phyloP scores from a whole-genome alignment of 2,797 vertebrate genomes.

The Spheniscus humboldti region DNA sequence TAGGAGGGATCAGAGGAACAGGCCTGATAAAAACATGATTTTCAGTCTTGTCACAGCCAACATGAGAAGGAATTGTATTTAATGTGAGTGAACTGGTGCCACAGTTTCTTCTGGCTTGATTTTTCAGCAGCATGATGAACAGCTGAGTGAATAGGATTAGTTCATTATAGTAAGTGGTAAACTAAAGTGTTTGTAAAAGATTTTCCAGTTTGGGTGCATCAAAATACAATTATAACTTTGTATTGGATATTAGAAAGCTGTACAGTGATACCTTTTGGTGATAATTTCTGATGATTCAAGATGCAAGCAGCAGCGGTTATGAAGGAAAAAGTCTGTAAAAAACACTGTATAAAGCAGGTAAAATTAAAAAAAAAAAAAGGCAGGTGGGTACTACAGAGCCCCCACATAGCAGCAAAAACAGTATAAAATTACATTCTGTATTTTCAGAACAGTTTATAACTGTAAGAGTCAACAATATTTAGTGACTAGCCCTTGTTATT shows the following conservation, averaged over 20 bases:
- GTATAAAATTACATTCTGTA: neutral
- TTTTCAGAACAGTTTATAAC: neutral
- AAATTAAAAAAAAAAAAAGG: neutral
- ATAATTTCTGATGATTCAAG: neutral
- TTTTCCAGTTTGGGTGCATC: neutral
- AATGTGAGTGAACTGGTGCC: neutral
- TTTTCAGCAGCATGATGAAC: neutral
- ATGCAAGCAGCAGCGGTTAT: neutral
- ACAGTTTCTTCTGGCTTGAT: neutral
- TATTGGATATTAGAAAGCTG: neutral
- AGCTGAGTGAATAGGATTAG: neutral
- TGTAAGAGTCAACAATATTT: neutral
- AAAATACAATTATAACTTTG: neutral
- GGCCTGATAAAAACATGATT: neutral
- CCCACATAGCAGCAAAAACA: neutral
- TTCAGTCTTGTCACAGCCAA: neutral
- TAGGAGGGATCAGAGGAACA: neutral
- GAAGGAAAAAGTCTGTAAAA: neutral
- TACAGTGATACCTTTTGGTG: neutral
- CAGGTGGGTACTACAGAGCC: neutral
- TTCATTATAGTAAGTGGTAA: neutral
- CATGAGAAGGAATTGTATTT: neutral
- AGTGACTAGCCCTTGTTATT: neutral
- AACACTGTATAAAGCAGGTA: neutral
- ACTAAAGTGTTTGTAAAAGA: neutral